phyloP scores from a whole-genome alignment of 2,797 vertebrate species.

The Propithecus deckenii region DNA sequence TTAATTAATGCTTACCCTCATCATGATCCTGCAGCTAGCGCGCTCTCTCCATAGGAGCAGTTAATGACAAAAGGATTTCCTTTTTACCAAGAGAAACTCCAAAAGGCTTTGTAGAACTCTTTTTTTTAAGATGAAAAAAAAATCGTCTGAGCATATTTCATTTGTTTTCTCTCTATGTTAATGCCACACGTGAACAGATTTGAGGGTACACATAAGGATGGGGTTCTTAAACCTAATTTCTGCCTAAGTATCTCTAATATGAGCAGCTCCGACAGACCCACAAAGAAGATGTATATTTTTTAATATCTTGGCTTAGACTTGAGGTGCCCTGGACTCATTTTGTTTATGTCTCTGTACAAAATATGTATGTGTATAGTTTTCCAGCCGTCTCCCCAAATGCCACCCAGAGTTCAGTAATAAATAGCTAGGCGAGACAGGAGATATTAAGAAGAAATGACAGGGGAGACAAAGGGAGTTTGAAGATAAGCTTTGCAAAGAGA shows the following conservation, averaged over 20 bases:
- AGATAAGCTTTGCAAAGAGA: conserved; percentile 56
- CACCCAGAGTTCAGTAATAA: conserved; percentile 69
- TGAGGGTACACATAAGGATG: conserved; percentile 47
- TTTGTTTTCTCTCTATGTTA: not conserved
- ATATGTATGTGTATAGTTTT: conserved; percentile 63
- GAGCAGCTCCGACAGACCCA: not conserved
- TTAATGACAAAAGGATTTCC: conserved; percentile 68
- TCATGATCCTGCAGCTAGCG: conserved; percentile 81
- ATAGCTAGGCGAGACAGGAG: conserved; percentile 46
- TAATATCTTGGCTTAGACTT: conserved; percentile 30
- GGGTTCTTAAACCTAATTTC: conserved; percentile 69
- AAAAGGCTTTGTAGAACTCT: conserved; percentile 49
- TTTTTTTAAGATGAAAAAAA: conserved; percentile 8
- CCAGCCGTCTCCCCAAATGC: conserved; percentile 57
- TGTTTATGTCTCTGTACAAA: conserved; percentile 41
- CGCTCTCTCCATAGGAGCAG: conserved; percentile 70
- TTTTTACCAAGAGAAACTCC: conserved; percentile 61
- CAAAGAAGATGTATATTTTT: conserved; percentile 66
- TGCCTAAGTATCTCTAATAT: conserved; percentile 61
- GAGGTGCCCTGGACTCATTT: conserved; percentile 57
- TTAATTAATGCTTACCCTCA: conserved; percentile 87
- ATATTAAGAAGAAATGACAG: conserved; percentile 23
- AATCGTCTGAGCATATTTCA: conserved; percentile 24
- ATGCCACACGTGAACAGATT: conserved; percentile 37
- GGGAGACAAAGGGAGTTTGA: conserved; percentile 11